Percentiles rank a stretch among this genome's conserved stretches.
phyloP scores from a whole-genome alignment of 2,113 vertebrate species.

The Craseonycteris thonglongyai region DNA sequence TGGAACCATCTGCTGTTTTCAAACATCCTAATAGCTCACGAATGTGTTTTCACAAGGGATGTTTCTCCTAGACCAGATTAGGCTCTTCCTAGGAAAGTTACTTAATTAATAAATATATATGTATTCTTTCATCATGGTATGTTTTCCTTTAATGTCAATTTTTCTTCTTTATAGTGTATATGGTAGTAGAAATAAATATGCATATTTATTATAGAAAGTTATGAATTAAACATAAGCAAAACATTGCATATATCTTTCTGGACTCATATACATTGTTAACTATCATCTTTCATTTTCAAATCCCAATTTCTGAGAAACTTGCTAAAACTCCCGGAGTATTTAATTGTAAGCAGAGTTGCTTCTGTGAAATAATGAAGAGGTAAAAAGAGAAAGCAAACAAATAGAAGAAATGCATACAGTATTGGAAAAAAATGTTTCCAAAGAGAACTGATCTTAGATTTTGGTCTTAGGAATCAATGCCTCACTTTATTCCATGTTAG shows the following conservation, averaged over 20 bases:
- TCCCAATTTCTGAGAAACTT: background rate
- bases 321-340: background rate
- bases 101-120: background rate
- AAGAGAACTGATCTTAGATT: background rate
- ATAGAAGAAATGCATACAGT: background rate
- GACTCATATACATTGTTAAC: background rate
- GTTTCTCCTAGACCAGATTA: background rate
- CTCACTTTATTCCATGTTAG: background rate
- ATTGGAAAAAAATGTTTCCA: background rate
- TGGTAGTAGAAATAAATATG: background rate
- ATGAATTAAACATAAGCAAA: background rate
- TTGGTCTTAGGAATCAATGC: background rate
- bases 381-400: background rate
- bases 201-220: background rate
- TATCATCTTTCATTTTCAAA: background rate
- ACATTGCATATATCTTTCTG: background rate
- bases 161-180: background rate
- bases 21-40: constrained; percentile 1
- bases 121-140: background rate
- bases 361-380: background rate
- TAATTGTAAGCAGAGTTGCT: background rate
- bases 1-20: constrained; percentile 39
- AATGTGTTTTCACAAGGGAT: background rate
- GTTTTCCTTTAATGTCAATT: background rate
- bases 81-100: background rate